A percentile compares a stretch with the other conserved stretches of the same genome.
phyloP scores from a whole-genome alignment of 2,797 vertebrate genomes.

The Danionella dracula region DNA sequence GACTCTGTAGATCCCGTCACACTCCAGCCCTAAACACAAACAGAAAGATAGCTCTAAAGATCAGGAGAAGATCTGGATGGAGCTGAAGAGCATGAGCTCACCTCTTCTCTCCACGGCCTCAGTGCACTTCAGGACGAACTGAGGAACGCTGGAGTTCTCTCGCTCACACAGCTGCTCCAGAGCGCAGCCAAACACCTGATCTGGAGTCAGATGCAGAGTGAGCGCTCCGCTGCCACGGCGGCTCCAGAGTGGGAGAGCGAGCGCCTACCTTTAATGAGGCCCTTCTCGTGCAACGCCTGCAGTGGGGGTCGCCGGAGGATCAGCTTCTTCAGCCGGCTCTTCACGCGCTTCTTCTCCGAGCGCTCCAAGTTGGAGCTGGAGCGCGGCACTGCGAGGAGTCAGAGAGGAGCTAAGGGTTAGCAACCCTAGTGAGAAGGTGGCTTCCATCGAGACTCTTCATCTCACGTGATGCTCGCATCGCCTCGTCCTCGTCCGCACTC shows the following conservation, averaged over 20 bases:
- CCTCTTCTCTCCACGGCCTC: conserved; percentile 85
- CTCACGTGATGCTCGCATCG: conserved; percentile 66
- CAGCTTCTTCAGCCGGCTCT: conserved; percentile 80
- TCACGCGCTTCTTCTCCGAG: conserved; percentile 78
- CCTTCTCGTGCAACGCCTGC: conserved; percentile 86
- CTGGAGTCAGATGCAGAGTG: conserved; percentile 65
- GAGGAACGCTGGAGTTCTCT: conserved; percentile 78
- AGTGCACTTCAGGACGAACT: conserved; percentile 82
- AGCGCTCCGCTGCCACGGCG: too few species aligned
- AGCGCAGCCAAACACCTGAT: conserved; percentile 89
- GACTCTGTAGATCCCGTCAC: conserved; percentile 89
- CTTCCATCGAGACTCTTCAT: too few species aligned
- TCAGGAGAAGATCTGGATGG: too few species aligned
- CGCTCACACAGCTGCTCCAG: conserved; percentile 85
- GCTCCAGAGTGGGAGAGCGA: too few species aligned
- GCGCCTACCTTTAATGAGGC: conserved; percentile 78
- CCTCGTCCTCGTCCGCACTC: conserved; percentile 81
- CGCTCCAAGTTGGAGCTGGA: conserved; percentile 73
- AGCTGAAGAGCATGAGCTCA: conserved; percentile 45
- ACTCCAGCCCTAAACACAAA: conserved; percentile 75
- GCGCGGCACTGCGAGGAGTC: conserved; percentile 60
- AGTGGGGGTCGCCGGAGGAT: conserved; percentile 83
- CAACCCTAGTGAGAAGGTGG: too few species aligned
- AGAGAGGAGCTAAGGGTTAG: too few species aligned
- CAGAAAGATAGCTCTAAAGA: too few species aligned